Base-by-base conservation (phyloP, 2,888 invertebrate species). In the Vannuccia rotundouncinata region DNA sequence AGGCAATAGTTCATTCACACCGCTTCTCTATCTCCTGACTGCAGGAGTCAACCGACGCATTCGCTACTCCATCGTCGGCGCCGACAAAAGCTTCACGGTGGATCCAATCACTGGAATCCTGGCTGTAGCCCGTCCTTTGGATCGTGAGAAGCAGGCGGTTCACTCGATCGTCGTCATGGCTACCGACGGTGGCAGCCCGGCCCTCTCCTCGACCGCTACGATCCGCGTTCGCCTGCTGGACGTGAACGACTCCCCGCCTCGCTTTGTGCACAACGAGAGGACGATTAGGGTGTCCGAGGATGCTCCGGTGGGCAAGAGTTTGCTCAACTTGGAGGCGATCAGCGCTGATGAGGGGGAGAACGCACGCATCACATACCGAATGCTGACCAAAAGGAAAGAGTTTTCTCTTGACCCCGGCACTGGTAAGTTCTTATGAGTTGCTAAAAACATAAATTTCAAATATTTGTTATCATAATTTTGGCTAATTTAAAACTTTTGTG, bases 361-460 rank as follows among this genome's bases (percentile, higher is more conserved):
- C 66, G 78, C 78, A 5, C 2, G 25, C 10, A 74, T 78, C 73
- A 78, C 66, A 5, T 78, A 78, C 29, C 78, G 78, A 27, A 59
- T 78, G 27, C 17, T 76, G 1, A 77, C 74, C 1, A 29, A 29
- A 10, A n/a, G 74, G 28, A 13, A 17, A n/a, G 75, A 77, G 27
- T 59, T 79, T 77, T 1, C 10, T 29, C 29, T 79, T 17, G 60
- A 78, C 31, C 1, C 28, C 10, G 31, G 25, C 2, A 13, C 78
- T 29, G 79, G 79, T 79, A 28, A 79, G 79, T 78, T 27, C 25
- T 77, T 29, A 29, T n/a, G n/a, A n/a, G n/a, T n/a, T n/a, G n/a
- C n/a, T n/a, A n/a, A n/a, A n/a, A n/a, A n/a, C n/a, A n/a, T n/a
- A n/a, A n/a, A n/a, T n/a, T n/a, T n/a, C n/a, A n/a, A n/a, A n/a